phyloP scores from a whole-genome alignment of 2,113 vertebrate species.

The Barnardius zonarius region DNA sequence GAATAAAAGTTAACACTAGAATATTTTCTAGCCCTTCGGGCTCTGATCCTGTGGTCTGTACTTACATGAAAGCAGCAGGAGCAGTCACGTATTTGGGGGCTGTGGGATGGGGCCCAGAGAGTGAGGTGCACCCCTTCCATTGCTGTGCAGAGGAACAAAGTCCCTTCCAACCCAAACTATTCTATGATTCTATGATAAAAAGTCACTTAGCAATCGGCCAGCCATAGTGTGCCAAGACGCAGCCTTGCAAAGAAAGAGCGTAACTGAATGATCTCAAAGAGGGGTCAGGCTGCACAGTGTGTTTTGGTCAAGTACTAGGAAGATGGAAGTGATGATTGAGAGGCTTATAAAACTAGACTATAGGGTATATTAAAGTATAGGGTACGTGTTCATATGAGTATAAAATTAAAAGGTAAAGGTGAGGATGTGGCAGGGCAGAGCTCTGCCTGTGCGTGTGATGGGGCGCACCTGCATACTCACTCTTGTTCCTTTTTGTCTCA shows the following conservation, averaged over 20 bases:
- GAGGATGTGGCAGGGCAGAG: not conserved
- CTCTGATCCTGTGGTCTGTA: not conserved
- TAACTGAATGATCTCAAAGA: not conserved
- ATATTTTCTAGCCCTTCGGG: not conserved
- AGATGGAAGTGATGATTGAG: not conserved
- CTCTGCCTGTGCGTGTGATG: not conserved
- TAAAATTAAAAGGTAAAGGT: not conserved
- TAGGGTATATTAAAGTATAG: not conserved
- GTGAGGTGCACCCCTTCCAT: not conserved
- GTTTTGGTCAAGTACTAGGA: not conserved
- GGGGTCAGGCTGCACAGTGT: not conserved
- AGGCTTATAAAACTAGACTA: not conserved
- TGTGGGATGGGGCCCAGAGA: not conserved
- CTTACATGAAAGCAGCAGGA: not conserved
- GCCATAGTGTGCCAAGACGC: accelerated
- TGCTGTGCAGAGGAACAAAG: not conserved
- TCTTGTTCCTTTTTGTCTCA: slow-evolving; percentile 5
- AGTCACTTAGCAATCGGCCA: not conserved
- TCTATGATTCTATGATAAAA: not conserved
- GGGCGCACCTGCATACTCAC: accelerated
- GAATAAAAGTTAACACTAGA: not conserved
- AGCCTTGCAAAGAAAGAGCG: not conserved
- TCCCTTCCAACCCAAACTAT: not conserved
- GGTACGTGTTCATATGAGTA: not conserved
- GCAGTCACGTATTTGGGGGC: not conserved